Base-by-base conservation (phyloP, 2,888 invertebrate species). In the Drosophila mulleri region DNA sequence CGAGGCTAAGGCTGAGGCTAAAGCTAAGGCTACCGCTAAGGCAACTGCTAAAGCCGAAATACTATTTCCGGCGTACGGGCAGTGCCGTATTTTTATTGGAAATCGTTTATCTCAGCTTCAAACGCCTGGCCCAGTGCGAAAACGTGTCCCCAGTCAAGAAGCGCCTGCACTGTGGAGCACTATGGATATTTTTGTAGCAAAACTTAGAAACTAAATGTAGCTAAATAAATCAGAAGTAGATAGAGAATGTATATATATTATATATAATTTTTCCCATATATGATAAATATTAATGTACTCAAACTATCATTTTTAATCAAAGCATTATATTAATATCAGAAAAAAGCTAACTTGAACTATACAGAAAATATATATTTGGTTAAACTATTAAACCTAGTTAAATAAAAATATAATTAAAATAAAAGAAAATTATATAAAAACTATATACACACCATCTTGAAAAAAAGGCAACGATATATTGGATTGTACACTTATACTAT, bases 31-130 rank as follows among this genome's bases (percentile, higher is more conserved):
- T 44, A 44, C 23, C 7, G 20, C 23, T 23, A 45, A 2, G 18
- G 45, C 45, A 2, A 47, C 57, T n/a, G 56, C 57, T 42, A 47
- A 59, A 65, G 35, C 50, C 8, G 67, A 54, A 68, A 67, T 67
- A 69, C 75, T 85, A 73, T 76, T 78, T 88, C 83, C 83, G 80
- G 74, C 48, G 52, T 63, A 79, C 80, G 75, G 76, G 73, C 78
- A 68, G 63, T 59, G 62, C 66, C 67, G 66, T 76, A 77, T 82
- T 89, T 50, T 88, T 89, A 90, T 90, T 88, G 88, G 80, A 89
- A 89, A 90, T 83, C 90, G 86, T 89, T 88, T 88, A 88, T 88
- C 88, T 80, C 61, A 52, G 72, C 77, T 67, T 54, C 73, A 66
- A 83, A 75, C 70, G 61, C 72, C 59, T 29, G 71, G 64, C 72